Percentiles rank a stretch among this genome's conserved stretches.
Conservation (phyloP, 1,140 invertebrate genomes). For the Intoshia linei region DNA sequence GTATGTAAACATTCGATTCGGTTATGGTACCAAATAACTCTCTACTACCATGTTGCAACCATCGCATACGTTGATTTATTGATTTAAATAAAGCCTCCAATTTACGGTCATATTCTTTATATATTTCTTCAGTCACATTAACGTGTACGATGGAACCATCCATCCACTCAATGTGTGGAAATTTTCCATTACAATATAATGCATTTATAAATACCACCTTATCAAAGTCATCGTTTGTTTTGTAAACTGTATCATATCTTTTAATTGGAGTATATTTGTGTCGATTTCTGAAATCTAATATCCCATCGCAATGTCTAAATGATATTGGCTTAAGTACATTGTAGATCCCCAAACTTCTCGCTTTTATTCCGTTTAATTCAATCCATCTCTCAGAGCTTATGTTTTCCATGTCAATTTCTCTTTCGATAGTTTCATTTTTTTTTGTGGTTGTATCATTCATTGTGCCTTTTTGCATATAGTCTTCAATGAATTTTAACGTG, state of each 20-base stretch:
- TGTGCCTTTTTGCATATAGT: no score
- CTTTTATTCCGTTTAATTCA: conserved; percentile 13
- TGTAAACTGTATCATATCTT: no score
- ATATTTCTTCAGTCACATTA: conserved; percentile 18
- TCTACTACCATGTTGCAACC: conserved; percentile 19
- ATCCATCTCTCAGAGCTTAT: conserved; percentile 20
- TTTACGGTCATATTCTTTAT: conserved; percentile 15
- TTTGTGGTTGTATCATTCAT: no score
- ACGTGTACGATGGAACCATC: conserved; percentile 20
- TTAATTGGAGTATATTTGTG: no score
- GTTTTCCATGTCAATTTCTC: no score
- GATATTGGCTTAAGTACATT: conserved; percentile 17
- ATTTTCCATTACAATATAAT: conserved; percentile 17
- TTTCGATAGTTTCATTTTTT: no score
- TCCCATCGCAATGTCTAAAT: conserved; percentile 20
- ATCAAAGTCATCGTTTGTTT: no score
- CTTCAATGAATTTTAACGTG: no score
- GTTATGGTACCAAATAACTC: conserved; percentile 21
- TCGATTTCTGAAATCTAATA: conserved; percentile 13
- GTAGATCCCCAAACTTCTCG: conserved; percentile 14
- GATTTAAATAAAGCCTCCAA: conserved; percentile 11
- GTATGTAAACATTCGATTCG: conserved; percentile 19
- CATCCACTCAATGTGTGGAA: conserved; percentile 19
- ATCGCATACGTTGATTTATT: conserved; percentile 15
- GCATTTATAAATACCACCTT: no score